Evolutionary conservation across 2,888 invertebrate genomes (phyloP).

Genomic region (Xylota sylvarum): DNA sequence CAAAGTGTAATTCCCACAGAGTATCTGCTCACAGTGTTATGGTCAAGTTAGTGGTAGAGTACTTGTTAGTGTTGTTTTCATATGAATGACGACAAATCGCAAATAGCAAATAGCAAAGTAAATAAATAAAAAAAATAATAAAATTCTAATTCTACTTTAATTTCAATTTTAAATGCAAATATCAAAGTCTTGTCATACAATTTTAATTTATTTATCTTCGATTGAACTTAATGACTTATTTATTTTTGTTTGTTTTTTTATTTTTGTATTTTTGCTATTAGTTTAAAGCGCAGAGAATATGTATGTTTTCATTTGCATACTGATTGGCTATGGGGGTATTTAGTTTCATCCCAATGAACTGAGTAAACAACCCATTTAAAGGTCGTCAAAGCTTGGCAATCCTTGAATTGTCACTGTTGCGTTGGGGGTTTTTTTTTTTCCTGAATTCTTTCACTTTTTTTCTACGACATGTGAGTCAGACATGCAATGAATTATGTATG

Average conservation of each 20-base stretch:
- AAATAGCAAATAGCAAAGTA: slow-evolving; percentile 15
- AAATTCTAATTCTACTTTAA: slow-evolving; percentile 63
- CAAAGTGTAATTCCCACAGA: slow-evolving; percentile 60
- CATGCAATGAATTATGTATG: background rate
- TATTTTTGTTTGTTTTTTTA: slow-evolving; percentile 76
- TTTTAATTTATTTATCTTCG: slow-evolving; percentile 79
- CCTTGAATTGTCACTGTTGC: slow-evolving; percentile 27
- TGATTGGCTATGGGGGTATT: slow-evolving; percentile 66
- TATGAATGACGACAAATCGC: slow-evolving; percentile 44
- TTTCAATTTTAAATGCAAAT: slow-evolving; percentile 77
- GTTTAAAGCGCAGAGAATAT: slow-evolving; percentile 38
- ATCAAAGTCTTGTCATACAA: slow-evolving; percentile 66
- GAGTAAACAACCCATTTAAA: slow-evolving; percentile 42
- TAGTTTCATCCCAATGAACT: slow-evolving; percentile 60
- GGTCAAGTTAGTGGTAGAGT: slow-evolving; percentile 14
- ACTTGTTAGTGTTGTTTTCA: slow-evolving; percentile 13
- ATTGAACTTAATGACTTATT: slow-evolving; percentile 81
- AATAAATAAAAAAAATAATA: background rate
- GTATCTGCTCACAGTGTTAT: slow-evolving; percentile 9
- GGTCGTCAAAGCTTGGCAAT: slow-evolving; percentile 13
- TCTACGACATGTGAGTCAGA: background rate
- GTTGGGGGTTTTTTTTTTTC: slow-evolving; percentile 6
- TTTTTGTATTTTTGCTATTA: slow-evolving; percentile 43
- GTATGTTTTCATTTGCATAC: slow-evolving; percentile 63
- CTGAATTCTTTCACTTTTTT: slow-evolving; percentile 23